These are phyloP conservation scores for Neuroterus valhalla DNA, from an alignment of 1,140 invertebrate genomes.

Conservation along the genomic window DNA sequence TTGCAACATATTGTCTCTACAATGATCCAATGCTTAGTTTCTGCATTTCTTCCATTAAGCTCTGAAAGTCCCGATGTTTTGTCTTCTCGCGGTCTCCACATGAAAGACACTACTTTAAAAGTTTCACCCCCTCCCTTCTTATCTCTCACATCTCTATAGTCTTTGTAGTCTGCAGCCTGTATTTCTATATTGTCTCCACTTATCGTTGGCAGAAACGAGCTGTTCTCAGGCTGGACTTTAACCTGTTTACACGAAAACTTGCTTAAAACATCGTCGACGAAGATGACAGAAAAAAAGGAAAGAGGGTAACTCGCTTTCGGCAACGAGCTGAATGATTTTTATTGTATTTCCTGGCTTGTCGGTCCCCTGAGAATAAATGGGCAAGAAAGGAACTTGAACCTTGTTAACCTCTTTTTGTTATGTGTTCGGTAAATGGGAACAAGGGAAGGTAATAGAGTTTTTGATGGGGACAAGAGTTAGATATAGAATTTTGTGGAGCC, in stretches of 20 bases:
- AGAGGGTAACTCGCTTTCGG: constrained; percentile 4
- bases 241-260: constrained; percentile 40
- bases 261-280: constrained; percentile 37
- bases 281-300: constrained; percentile 1
- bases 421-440: neutral
- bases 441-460: constrained; percentile 13
- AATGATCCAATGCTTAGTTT: too few species aligned
- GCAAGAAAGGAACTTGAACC: neutral
- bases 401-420: neutral
- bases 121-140: constrained; percentile 17
- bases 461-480: neutral
- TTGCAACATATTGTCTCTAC: too few species aligned
- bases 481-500: neutral
- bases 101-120: constrained; percentile 36
- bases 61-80: too few species aligned
- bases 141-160: constrained; percentile 23
- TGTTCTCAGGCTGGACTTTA: constrained; percentile 38
- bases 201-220: constrained; percentile 40
- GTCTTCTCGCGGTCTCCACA: too few species aligned
- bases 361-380: constrained; percentile 9
- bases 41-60: too few species aligned
- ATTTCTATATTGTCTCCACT: constrained; percentile 28
- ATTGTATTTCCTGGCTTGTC: constrained; percentile 27
- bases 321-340: constrained; percentile 24
- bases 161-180: neutral